phyloP scores from a whole-genome alignment of 1,140 invertebrate genomes.

The Sweltsa coloradensis region DNA sequence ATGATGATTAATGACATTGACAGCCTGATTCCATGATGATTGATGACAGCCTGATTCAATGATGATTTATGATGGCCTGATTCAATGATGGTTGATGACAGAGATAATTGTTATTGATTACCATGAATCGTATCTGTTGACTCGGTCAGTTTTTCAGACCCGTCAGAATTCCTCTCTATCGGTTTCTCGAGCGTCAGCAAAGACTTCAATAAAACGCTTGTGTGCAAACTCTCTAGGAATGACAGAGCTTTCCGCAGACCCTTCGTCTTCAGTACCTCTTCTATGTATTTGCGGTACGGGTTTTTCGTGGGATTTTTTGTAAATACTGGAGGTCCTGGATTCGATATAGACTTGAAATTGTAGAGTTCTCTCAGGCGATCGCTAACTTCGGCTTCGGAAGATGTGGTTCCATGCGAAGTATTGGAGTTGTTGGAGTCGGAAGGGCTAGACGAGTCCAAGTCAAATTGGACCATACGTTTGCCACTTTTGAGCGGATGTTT shows the following conservation, averaged over 20 bases:
- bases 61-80: too few species aligned
- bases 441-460: constrained; percentile 17
- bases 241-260: constrained; percentile 65
- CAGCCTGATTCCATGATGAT: too few species aligned
- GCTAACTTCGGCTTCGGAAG: too few species aligned
- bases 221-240: constrained; percentile 59
- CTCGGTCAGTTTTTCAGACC: too few species aligned
- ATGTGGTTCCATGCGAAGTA: too few species aligned
- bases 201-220: constrained; percentile 49
- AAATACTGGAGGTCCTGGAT: too few species aligned
- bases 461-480: background rate
- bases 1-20: too few species aligned
- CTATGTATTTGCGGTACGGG: constrained; percentile 58
- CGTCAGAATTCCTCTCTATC: constrained; percentile 20
- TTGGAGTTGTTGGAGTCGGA: constrained; percentile 34
- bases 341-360: background rate
- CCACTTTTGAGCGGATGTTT: background rate
- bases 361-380: constrained; percentile 23
- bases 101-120: too few species aligned
- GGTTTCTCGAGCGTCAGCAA: constrained; percentile 51
- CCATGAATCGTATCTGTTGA: too few species aligned
- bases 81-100: too few species aligned
- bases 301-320: too few species aligned
- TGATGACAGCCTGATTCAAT: too few species aligned
- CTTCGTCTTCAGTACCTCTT: constrained; percentile 73